Evolutionary conservation across 2,888 invertebrate species (phyloP), one percentile per base, ranked within the genome.

Genomic region (Lordiphosa fenestrarum): DNA sequence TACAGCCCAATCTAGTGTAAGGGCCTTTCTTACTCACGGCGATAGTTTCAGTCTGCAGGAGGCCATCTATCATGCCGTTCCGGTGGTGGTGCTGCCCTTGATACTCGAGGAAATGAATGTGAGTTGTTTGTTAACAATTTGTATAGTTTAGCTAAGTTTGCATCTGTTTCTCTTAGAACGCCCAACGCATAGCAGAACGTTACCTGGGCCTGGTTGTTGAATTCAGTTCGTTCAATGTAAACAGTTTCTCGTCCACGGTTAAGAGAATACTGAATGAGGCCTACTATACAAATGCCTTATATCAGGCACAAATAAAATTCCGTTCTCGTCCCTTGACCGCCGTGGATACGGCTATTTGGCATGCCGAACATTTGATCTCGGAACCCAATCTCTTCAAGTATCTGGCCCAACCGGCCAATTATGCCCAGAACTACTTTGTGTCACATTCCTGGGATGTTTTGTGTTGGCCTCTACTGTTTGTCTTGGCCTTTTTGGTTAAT

Each of bases 31-130:
- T 2, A 84, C 84, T 0, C 87, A 88, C 61, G 84, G 77, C 15
- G 89, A 88, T 12, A 83, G 85, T 6, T 69, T 89, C 7, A 84
- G 84, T 15, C 62, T 85, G 0, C 81, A 73, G 51, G 89, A 89
- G 55, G 81, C 89, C 0, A 64, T 78, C 2, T 82, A 84, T 65
- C 60, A 76, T 66, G 89, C 85, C 0, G 77, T 88, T 4, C 88
- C 89, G 0, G 73, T 87, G 48, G 61, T 89, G 42, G 84, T 84
- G 0, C 50, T 89, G 12, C 87, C 89, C 5, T 46, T 88, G 7
- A 69, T 80, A 6, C 60, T 82, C n/a, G 87, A 89, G 49, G 87
- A 89, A 49, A 60, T 71, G 3, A 80, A 82, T 58, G 85, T 85
- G 40, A 65, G 76, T 25, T 2, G 15, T 9, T 9, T 19, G 7